A percentile compares a stretch with the other conserved stretches of the same genome.
These are phyloP conservation scores for Pleuronectes platessa DNA, from an alignment of 2,113 vertebrate genomes.

Conservation along the genomic window DNA sequence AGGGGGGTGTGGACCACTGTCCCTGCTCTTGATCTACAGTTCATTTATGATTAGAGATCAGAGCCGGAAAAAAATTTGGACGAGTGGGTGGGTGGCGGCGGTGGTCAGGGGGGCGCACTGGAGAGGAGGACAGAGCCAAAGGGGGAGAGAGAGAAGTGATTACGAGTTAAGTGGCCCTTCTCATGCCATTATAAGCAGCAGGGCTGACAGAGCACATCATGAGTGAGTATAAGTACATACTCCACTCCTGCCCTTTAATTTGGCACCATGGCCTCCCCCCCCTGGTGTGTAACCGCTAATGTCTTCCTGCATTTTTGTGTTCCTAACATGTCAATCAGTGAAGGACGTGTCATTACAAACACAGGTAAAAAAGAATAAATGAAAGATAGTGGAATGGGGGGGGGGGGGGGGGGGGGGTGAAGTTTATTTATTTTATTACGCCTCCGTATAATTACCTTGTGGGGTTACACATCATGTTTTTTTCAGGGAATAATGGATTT, in stretches of 20 bases:
- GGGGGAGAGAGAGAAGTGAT: constrained; percentile 74
- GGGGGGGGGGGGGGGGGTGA: too few species aligned
- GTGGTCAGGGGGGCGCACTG: not conserved
- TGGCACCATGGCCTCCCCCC: constrained; percentile 59
- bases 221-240: constrained; percentile 75
- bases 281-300: constrained; percentile 68
- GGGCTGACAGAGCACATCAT: constrained; percentile 74
- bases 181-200: constrained; percentile 76
- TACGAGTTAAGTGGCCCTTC: constrained; percentile 81
- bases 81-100: constrained; percentile 13
- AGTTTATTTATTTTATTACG: too few species aligned
- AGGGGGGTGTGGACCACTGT: constrained; percentile 72
- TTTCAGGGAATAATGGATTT: too few species aligned
- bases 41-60: constrained; percentile 81
- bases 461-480: too few species aligned
- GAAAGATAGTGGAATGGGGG: not conserved
- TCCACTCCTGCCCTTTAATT: constrained; percentile 78
- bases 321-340: constrained; percentile 50
- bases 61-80: constrained; percentile 61
- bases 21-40: constrained; percentile 74
- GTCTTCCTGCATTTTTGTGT: constrained; percentile 68
- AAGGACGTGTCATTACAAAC: constrained; percentile 38
- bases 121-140: constrained; percentile 55
- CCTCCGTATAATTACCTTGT: not conserved
- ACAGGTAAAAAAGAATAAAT: constrained; percentile 31